Evolutionary conservation across 2,797 vertebrate genomes (phyloP), one percentile per base, ranked within the genome.

Genomic region (Microctenopoma lineatum): DNA sequence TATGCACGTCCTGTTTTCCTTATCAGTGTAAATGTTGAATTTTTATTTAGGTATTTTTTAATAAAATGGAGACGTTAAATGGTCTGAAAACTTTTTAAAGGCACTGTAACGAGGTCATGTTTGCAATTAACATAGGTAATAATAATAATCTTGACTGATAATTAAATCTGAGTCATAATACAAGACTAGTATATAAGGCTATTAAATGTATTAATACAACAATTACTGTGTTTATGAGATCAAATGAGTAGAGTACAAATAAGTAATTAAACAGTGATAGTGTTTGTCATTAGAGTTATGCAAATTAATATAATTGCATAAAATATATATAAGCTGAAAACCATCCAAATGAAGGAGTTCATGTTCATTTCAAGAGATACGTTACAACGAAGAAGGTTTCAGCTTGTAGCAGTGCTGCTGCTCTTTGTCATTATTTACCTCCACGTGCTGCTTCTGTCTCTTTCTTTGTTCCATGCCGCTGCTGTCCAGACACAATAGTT

Each of bases 401-500:
- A 38, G 39, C 54, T 62, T 54, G 32, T 7, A 42, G 54, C 44
- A 36, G 41, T 38, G 26, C 25, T 0, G 0, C 67, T 61, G 48
- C 62, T 54, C 38, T 4, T 29, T 38, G n/a, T 52, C 66, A 60
- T 66, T 70, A 53, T 70, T 59, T 54, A 29, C 67, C 53, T 82
- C 77, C 75, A 70, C 39, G 2, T 57, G 58, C 51, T 9, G 53
- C 58, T 73, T 85, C 75, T 75, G 78, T 79, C 81, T 82, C 66
- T 60, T 52, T 68, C 84, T 91, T 90, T 90, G 85, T 89, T 86
- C 70, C 61, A 64, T 78, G 75, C 62, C 73, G 73, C 70, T 63
- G 84, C 74, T 82, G 77, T 73, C 77, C 88, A 90, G 87, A 90
- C 89, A 90, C 88, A 90, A 90, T 80, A 69, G 74, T 34, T 21